Conservation (phyloP, 2,113 vertebrate genomes). For the Chascanopsetta lugubris region DNA sequence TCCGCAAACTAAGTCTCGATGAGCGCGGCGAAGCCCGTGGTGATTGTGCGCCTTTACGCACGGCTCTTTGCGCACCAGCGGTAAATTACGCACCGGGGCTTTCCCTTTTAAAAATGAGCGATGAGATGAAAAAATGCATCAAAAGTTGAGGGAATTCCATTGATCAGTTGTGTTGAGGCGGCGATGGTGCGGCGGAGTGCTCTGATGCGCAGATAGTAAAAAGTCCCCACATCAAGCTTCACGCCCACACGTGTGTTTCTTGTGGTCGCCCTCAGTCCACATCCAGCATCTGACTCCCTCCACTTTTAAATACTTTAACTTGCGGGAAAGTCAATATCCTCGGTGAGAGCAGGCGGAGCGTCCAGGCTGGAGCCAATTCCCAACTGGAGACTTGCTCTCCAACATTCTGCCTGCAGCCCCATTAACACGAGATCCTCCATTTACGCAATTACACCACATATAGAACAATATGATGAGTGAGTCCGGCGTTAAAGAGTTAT, state of each 20-base stretch:
- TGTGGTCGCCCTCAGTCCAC: constrained; percentile 68
- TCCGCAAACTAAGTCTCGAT: constrained; percentile 11
- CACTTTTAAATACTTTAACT: constrained; percentile 78
- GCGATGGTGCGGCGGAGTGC: constrained; percentile 27
- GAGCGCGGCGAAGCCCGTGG: background rate
- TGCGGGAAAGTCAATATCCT: constrained; percentile 76
- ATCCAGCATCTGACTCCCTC: constrained; percentile 70
- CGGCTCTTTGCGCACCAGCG: constrained; percentile 48
- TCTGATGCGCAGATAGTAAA: constrained; percentile 48
- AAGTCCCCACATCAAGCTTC: constrained; percentile 71
- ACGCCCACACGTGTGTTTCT: constrained; percentile 77
- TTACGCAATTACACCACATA: background rate
- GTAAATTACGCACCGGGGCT: constrained; percentile 2
- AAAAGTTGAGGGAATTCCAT: constrained; percentile 15
- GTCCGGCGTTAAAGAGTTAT: background rate
- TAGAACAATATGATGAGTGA: background rate
- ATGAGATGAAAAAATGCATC: background rate
- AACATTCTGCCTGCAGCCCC: constrained; percentile 50
- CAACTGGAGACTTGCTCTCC: constrained; percentile 68
- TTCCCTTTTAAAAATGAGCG: background rate
- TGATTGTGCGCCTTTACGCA: constrained; percentile 52
- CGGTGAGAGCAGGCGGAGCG: constrained; percentile 73
- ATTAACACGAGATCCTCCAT: constrained; percentile 16
- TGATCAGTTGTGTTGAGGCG: constrained; percentile 22
- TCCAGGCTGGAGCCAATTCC: constrained; percentile 70